Evolutionary conservation across 2,888 invertebrate species (phyloP).

Genomic region (Nomada flava): DNA sequence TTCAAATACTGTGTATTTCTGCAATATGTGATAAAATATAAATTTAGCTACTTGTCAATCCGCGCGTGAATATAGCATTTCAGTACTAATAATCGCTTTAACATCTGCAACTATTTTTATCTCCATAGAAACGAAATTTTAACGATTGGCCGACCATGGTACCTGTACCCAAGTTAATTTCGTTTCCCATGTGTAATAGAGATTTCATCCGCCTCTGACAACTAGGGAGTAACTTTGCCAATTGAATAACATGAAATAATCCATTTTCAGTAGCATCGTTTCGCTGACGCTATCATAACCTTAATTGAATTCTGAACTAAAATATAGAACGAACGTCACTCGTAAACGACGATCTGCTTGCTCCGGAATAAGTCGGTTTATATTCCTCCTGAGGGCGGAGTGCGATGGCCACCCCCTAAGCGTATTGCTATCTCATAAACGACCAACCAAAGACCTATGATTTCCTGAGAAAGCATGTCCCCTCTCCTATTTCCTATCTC

Average conservation of each 20-base stretch:
- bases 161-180: too few species aligned
- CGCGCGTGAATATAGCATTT: too few species aligned
- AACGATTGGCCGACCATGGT: too few species aligned
- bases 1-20: too few species aligned
- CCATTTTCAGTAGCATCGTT: background rate
- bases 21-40: too few species aligned
- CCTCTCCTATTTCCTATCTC: background rate
- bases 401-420: conserved; percentile 30
- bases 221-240: background rate
- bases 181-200: too few species aligned
- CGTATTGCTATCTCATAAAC: conserved; percentile 52
- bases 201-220: too few species aligned
- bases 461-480: conserved; percentile 18
- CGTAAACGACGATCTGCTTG: conserved; percentile 16
- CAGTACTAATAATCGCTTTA: too few species aligned
- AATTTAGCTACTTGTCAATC: too few species aligned
- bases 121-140: too few species aligned
- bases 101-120: too few species aligned
- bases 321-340: conserved; percentile 11
- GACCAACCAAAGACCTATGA: conserved; percentile 38
- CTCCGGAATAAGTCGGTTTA: conserved; percentile 46
- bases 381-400: conserved; percentile 47
- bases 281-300: conserved; percentile 12
- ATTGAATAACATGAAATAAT: conserved; percentile 3
- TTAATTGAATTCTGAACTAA: conserved; percentile 40